Percentiles rank a stretch among this genome's conserved stretches.
Conservation (phyloP, 2,888 invertebrate species). For the Colletes collaris region DNA sequence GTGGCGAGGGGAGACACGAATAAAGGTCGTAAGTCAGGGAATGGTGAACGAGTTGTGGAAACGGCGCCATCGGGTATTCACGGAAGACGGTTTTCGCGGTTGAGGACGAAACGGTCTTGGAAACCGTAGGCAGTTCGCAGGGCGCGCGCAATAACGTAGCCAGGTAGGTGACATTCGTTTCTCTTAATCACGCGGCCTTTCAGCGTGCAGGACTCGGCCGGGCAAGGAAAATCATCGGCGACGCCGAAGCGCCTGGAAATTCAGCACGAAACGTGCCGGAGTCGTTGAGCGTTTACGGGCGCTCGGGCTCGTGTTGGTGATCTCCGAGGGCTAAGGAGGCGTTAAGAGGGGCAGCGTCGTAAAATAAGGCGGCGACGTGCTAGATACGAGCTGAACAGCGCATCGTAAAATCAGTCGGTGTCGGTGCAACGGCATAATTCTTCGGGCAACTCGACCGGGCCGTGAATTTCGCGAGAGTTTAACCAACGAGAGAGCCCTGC, state of each 20-base stretch:
- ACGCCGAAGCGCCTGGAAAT: constrained; percentile 32
- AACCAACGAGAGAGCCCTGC: constrained; percentile 34
- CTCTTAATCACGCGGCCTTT: constrained; percentile 36
- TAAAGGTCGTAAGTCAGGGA: too few species aligned
- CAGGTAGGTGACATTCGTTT: constrained; percentile 38
- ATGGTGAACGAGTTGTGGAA: neutral
- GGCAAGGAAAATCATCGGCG: constrained; percentile 34
- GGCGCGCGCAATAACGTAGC: constrained; percentile 50
- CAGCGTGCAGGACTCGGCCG: neutral
- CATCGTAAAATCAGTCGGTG: constrained; percentile 71
- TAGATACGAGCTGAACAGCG: constrained; percentile 66
- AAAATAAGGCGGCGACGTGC: constrained; percentile 70
- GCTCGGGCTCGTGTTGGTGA: constrained; percentile 48
- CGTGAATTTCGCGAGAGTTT: constrained; percentile 65
- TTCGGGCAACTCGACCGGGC: constrained; percentile 53
- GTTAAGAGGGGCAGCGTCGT: constrained; percentile 71
- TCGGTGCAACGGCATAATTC: constrained; percentile 70
- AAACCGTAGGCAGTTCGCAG: constrained; percentile 4
- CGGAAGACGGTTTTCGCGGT: constrained; percentile 11
- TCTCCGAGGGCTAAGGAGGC: constrained; percentile 66
- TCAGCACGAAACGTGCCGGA: constrained; percentile 27
- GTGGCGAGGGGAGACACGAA: neutral
- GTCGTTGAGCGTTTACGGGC: constrained; percentile 40
- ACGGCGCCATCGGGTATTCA: neutral
- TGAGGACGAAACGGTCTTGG: neutral